Conservation (phyloP, 1,140 invertebrate genomes). For the Aphis gossypii region DNA sequence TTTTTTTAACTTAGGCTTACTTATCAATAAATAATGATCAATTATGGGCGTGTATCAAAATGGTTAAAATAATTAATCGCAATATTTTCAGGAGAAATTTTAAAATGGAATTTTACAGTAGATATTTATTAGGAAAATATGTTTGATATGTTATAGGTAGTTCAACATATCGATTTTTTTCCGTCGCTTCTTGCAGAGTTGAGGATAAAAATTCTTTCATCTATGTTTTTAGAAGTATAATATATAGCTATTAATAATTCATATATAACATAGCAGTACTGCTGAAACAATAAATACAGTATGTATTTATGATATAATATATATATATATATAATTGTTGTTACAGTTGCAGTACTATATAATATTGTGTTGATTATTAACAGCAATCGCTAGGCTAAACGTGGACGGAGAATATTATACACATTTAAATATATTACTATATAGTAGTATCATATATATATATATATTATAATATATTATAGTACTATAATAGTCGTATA, state of each 20-base stretch:
- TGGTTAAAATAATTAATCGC: too few species aligned
- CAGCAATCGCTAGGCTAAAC: background rate
- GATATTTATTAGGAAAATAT: too few species aligned
- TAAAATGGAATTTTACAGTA: too few species aligned
- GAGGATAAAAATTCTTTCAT: background rate
- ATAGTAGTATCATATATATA: background rate
- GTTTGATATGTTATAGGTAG: background rate
- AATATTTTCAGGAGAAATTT: too few species aligned
- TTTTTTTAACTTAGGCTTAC: too few species aligned
- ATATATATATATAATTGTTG: background rate
- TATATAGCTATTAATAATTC: background rate
- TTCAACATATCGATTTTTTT: background rate
- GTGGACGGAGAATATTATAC: background rate
- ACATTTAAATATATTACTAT: background rate
- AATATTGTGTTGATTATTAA: conserved; percentile 19
- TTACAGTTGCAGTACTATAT: background rate
- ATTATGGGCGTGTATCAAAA: too few species aligned
- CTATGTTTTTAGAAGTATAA: background rate
- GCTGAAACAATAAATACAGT: background rate
- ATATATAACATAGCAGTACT: background rate
- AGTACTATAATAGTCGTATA: background rate
- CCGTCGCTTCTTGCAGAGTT: background rate
- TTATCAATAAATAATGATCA: too few species aligned
- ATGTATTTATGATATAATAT: background rate
- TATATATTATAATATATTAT: background rate